Evolutionary conservation across 1,140 invertebrate genomes (phyloP).

Genomic region (Lepidurus arcticus): DNA sequence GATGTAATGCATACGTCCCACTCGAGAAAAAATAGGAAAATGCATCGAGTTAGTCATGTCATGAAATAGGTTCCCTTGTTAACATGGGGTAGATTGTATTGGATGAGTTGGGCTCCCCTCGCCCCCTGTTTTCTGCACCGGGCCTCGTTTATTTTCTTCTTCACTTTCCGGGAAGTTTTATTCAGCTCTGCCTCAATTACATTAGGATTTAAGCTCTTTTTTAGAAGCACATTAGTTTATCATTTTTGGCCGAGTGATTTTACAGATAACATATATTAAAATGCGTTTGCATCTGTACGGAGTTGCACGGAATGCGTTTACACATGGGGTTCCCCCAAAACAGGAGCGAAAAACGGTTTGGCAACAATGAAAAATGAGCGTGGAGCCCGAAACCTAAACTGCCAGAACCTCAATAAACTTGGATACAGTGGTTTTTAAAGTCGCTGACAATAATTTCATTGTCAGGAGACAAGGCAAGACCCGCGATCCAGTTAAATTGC

Average conservation of each 20-base stretch:
- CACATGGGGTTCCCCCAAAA: too few relatives aligned
- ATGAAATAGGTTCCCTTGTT: constrained; percentile 6
- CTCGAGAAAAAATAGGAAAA: background rate
- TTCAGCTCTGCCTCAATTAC: too few relatives aligned
- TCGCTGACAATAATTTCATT: constrained; percentile 63
- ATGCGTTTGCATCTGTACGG: too few relatives aligned
- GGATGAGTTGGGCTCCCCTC: background rate
- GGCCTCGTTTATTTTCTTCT: background rate
- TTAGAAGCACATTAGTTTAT: too few relatives aligned
- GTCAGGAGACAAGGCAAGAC: constrained; percentile 57
- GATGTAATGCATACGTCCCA: background rate
- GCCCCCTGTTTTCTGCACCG: background rate
- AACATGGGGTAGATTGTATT: background rate
- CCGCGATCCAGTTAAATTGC: constrained; percentile 64
- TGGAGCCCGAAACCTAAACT: background rate
- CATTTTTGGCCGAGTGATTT: too few relatives aligned
- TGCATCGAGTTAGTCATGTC: constrained; percentile 15
- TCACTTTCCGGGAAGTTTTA: too few relatives aligned
- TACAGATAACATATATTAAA: too few relatives aligned
- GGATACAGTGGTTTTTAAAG: constrained; percentile 61
- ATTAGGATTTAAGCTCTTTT: too few relatives aligned
- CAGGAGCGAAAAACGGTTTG: too few relatives aligned
- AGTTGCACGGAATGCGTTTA: too few relatives aligned
- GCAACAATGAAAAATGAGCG: too few relatives aligned
- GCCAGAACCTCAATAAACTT: constrained; percentile 52